Percentiles rank a stretch among this genome's conserved stretches.
These are phyloP conservation scores for Syngnathus rostellatus DNA, from an alignment of 2,797 vertebrate genomes.

Conservation along the genomic window DNA sequence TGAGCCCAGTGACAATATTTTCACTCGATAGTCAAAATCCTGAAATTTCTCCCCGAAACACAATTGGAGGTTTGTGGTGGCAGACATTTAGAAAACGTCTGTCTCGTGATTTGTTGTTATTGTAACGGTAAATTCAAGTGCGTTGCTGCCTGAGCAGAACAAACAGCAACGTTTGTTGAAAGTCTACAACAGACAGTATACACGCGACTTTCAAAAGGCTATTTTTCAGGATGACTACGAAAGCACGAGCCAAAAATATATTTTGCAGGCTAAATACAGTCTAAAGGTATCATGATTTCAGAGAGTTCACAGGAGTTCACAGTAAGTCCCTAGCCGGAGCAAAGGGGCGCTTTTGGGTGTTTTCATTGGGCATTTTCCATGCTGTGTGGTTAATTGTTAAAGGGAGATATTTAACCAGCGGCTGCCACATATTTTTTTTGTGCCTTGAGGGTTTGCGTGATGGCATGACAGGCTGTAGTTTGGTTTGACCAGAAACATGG, in stretches of 20 bases:
- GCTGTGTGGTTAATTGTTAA: constrained; percentile 66
- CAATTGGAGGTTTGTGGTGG: constrained; percentile 72
- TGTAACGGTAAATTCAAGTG: constrained; percentile 40
- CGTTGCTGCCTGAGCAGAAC: constrained; percentile 12
- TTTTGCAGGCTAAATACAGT: constrained; percentile 27
- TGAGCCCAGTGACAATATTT: constrained; percentile 84
- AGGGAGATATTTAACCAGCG: constrained; percentile 59
- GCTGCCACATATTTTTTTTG: constrained; percentile 66
- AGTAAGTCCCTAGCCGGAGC: constrained; percentile 48
- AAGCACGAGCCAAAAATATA: background rate
- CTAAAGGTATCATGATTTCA: constrained; percentile 55
- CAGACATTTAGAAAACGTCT: constrained; percentile 56
- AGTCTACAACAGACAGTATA: background rate
- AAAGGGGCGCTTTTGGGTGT: constrained; percentile 45
- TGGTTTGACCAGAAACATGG: constrained; percentile 36
- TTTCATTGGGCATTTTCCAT: constrained; percentile 64
- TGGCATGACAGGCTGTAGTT: constrained; percentile 47
- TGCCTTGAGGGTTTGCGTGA: constrained; percentile 52
- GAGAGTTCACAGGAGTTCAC: constrained; percentile 59
- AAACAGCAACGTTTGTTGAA: constrained; percentile 27
- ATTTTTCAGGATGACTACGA: background rate
- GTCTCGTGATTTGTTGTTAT: constrained; percentile 57
- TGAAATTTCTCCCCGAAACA: constrained; percentile 65
- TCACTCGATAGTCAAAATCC: constrained; percentile 77
- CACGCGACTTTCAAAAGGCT: background rate